A percentile compares a stretch with the other conserved stretches of the same genome.
These are phyloP conservation scores for Brachyistius frenatus DNA, from an alignment of 2,113 vertebrate species.

Conservation along the genomic window DNA sequence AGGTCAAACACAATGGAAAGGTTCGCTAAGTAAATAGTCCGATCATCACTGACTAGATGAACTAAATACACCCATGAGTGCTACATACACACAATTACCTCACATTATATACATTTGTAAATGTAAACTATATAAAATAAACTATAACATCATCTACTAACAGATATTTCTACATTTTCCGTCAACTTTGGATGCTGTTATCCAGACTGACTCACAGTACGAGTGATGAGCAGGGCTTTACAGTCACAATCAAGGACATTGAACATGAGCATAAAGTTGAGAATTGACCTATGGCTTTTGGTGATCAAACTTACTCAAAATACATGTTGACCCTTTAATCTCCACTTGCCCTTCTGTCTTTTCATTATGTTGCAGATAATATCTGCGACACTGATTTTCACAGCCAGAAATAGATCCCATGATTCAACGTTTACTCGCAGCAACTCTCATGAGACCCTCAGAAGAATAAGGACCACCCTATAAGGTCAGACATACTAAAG, in stretches of 20 bases:
- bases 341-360: background rate
- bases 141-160: too few species aligned
- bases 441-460: slow-evolving; percentile 31
- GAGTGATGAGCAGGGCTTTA: background rate
- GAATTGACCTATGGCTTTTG: background rate
- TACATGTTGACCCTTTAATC: background rate
- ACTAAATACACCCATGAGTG: background rate
- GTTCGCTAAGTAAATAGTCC: background rate
- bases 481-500: slow-evolving; percentile 69
- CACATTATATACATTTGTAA: background rate
- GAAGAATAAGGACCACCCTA: slow-evolving; percentile 32
- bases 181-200: too few species aligned
- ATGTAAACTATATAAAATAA: too few species aligned
- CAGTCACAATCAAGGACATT: slow-evolving; percentile 13
- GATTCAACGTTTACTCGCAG: slow-evolving; percentile 34
- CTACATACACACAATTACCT: background rate
- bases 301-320: background rate
- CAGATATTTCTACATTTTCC: too few species aligned
- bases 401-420: slow-evolving; percentile 34
- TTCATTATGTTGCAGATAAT: slow-evolving; percentile 3
- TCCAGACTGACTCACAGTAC: too few species aligned
- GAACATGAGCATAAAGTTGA: background rate
- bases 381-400: background rate
- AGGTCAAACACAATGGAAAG: slow-evolving; percentile 34
- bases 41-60: slow-evolving; percentile 18